Evolutionary conservation across 2,888 invertebrate species (phyloP).

Genomic region (Aporophyla lueneburgensis): DNA sequence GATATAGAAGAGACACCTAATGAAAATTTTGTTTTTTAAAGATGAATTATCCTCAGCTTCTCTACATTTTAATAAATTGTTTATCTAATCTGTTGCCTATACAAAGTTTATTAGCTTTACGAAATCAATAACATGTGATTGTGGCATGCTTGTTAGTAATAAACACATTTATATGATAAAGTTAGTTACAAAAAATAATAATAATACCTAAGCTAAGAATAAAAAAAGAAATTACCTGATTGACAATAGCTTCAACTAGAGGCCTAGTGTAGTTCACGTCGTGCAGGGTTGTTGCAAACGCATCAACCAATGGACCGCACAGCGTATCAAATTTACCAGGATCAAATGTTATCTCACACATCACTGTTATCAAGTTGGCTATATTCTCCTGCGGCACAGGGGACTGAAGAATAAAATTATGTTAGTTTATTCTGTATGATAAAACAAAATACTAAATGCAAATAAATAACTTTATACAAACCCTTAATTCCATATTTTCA

Average conservation of each 20-base stretch:
- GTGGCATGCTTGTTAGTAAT: constrained; percentile 49
- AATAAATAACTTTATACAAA: constrained; percentile 63
- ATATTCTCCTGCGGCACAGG: constrained; percentile 85
- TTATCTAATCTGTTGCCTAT: constrained; percentile 60
- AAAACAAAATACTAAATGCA: constrained; percentile 6
- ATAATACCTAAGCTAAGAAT: background rate
- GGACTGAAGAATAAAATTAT: constrained; percentile 42
- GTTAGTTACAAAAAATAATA: constrained; percentile 29
- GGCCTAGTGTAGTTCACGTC: constrained; percentile 91
- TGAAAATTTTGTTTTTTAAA: constrained; percentile 15
- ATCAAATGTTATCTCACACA: constrained; percentile 94
- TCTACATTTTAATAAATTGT: constrained; percentile 30
- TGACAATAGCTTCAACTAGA: constrained; percentile 93
- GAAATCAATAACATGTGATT: constrained; percentile 63
- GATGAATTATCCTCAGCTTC: constrained; percentile 29
- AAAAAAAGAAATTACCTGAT: constrained; percentile 86
- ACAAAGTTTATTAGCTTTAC: constrained; percentile 61
- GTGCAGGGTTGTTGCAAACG: constrained; percentile 92
- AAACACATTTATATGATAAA: constrained; percentile 50
- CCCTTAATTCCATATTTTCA: constrained; percentile 86
- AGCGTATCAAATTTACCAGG: constrained; percentile 95
- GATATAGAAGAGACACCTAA: background rate
- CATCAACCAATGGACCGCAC: constrained; percentile 93
- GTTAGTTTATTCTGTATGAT: constrained; percentile 21
- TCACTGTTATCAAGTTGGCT: constrained; percentile 92